Conservation (phyloP, 30 jellyfish, hydroid and myxozoan species). For the Sanderia malayensis region DNA sequence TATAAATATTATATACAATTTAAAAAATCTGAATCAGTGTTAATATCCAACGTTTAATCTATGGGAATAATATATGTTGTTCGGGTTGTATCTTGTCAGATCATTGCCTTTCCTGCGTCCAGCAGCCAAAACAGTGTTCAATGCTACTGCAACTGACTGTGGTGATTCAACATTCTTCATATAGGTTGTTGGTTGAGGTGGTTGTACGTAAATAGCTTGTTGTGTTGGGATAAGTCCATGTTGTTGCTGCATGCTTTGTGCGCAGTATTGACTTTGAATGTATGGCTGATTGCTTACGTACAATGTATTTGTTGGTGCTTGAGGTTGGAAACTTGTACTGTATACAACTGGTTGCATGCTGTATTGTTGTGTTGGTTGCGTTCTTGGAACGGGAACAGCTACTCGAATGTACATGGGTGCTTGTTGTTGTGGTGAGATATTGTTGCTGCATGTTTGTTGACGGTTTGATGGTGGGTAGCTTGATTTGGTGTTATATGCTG, state of each 20-base stretch:
- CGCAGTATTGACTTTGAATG: not conserved
- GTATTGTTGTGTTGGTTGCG: not conserved
- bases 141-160: not conserved
- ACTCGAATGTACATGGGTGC: not conserved
- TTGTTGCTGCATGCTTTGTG: not conserved
- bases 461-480: too few species aligned
- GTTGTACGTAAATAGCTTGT: too few species aligned
- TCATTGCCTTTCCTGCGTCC: not conserved
- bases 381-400: not conserved
- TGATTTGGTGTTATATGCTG: too few species aligned
- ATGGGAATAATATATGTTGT: not conserved
- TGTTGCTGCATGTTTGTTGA: not conserved
- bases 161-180: too few species aligned
- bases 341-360: not conserved
- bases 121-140: not conserved
- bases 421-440: not conserved
- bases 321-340: too few species aligned
- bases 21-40: too few species aligned
- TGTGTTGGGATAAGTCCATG: not conserved
- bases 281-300: not conserved
- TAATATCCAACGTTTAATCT: not conserved
- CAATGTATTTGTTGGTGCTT: not conserved
- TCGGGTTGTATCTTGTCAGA: constrained; percentile 7
- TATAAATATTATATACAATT: too few species aligned
- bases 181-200: not conserved